phyloP scores from a whole-genome alignment of 2,888 invertebrate species.

The Kryphioiulus occultus region DNA sequence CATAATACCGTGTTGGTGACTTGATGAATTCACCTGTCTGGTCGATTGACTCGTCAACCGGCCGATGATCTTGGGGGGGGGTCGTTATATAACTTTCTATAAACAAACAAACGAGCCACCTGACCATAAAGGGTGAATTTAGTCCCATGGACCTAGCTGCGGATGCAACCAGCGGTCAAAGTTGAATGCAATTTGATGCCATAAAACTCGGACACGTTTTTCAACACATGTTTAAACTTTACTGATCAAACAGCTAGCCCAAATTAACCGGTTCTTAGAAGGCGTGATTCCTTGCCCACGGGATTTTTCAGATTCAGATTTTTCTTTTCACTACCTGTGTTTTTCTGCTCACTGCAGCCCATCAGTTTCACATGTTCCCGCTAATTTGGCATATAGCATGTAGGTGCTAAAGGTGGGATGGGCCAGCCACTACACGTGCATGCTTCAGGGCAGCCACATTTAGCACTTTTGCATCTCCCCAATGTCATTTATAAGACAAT shows the following conservation, averaged over 20 bases:
- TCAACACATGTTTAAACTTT: not conserved
- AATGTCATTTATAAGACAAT: too few relatives aligned
- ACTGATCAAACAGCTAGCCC: not conserved
- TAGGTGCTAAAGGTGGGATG: slow-evolving; percentile 1
- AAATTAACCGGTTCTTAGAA: not conserved
- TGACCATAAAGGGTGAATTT: not conserved
- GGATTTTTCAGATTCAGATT: not conserved
- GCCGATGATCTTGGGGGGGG: too few relatives aligned
- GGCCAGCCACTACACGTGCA: not conserved
- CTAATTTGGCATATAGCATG: not conserved
- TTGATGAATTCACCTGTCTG: too few relatives aligned
- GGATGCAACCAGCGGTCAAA: not conserved
- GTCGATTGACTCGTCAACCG: too few relatives aligned
- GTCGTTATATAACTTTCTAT: too few relatives aligned
- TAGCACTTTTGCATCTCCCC: too few relatives aligned
- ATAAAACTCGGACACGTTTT: not conserved
- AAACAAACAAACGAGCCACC: not conserved
- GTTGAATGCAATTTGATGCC: slow-evolving; percentile 4
- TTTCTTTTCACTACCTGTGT: not conserved
- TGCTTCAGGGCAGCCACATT: not conserved
- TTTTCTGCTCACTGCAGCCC: not conserved
- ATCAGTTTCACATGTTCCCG: not conserved
- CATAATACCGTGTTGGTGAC: too few relatives aligned
- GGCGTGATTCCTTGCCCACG: not conserved
- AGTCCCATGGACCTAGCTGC: not conserved